phyloP scores from a whole-genome alignment of 2,113 vertebrate species.

The Protobothrops flavoviridis region DNA sequence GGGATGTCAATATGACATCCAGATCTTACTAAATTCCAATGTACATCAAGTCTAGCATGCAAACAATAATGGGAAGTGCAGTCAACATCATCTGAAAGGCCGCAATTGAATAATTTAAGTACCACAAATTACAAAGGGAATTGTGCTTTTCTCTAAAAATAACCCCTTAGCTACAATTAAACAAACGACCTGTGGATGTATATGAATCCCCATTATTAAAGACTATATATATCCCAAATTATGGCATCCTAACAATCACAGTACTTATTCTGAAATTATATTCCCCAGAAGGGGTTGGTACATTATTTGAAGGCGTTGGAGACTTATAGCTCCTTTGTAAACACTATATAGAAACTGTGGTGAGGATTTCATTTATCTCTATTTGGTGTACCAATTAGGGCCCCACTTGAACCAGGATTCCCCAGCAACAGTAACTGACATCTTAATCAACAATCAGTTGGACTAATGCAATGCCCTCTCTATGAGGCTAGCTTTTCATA shows the following conservation, averaged over 20 bases:
- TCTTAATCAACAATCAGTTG: background rate
- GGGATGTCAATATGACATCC: background rate
- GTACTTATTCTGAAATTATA: background rate
- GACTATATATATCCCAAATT: background rate
- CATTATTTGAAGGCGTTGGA: background rate
- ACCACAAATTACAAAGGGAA: background rate
- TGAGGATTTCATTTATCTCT: background rate
- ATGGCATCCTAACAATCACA: background rate
- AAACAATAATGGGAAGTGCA: background rate
- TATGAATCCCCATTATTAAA: background rate
- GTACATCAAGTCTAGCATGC: background rate
- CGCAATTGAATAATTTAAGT: slow-evolving; percentile 13
- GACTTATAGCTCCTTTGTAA: background rate
- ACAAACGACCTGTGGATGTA: no score
- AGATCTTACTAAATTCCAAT: background rate
- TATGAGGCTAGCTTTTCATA: background rate
- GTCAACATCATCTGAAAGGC: background rate
- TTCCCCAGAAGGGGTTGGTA: background rate
- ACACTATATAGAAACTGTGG: background rate
- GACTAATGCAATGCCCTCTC: background rate
- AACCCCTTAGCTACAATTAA: background rate
- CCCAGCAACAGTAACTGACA: background rate
- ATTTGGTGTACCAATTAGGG: background rate
- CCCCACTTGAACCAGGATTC: background rate
- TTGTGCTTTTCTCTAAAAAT: background rate